Conservation (phyloP, 2,113 vertebrate species). For the Penelope pileata region DNA sequence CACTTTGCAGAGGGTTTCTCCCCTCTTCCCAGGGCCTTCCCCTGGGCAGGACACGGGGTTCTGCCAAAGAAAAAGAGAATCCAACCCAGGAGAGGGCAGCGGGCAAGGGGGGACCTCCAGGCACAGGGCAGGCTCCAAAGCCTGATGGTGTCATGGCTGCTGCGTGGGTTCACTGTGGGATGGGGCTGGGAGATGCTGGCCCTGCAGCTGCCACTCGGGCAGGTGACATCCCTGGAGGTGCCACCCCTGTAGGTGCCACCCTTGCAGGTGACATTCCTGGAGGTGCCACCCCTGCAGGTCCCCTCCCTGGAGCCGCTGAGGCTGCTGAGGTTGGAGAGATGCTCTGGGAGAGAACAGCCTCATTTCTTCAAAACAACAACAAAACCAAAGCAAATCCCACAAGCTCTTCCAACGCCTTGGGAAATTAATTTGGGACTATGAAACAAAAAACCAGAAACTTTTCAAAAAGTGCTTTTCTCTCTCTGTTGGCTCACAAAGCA, state of each 20-base stretch:
- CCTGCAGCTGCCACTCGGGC: background rate
- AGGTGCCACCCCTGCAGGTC: background rate
- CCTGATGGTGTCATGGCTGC: background rate
- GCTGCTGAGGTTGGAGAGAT: accelerated
- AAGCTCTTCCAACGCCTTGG: background rate
- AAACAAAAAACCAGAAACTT: background rate
- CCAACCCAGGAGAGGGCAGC: background rate
- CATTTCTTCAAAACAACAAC: background rate
- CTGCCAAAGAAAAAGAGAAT: background rate
- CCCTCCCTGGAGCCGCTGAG: background rate
- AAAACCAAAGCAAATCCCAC: background rate
- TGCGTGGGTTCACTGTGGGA: background rate
- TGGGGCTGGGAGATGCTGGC: background rate
- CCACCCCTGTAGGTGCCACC: background rate
- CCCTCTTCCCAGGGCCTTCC: background rate
- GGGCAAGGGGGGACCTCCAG: background rate
- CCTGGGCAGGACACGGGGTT: background rate
- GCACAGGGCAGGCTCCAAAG: background rate
- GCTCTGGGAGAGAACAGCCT: background rate
- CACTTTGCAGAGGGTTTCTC: background rate
- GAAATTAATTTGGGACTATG: background rate
- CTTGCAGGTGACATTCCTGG: background rate
- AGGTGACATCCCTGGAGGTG: background rate
- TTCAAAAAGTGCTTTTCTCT: background rate
- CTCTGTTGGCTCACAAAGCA: background rate